Evolutionary conservation across 2,797 vertebrate genomes (phyloP).

Genomic region (Acrossocheilus wenchowensis): DNA sequence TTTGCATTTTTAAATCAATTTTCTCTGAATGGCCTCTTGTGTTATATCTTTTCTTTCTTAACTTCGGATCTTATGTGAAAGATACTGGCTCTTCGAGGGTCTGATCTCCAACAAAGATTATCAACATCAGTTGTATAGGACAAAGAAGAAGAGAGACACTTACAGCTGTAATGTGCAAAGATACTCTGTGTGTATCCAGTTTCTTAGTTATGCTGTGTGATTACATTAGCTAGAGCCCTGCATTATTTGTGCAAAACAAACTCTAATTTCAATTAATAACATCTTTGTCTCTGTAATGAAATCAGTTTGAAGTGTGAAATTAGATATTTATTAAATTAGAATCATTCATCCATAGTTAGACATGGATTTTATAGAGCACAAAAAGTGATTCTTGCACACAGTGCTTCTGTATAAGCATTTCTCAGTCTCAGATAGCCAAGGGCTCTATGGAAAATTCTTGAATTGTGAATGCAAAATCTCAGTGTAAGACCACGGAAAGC

Average conservation of each 20-base stretch:
- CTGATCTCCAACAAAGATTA: conserved; percentile 28
- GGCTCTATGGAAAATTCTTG: not conserved
- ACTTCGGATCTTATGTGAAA: not conserved
- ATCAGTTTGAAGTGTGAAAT: not conserved
- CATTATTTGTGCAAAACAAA: not conserved
- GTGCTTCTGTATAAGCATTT: not conserved
- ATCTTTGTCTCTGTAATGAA: not conserved
- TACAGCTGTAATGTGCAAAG: conserved; percentile 3
- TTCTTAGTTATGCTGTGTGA: not conserved
- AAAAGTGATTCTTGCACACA: not conserved
- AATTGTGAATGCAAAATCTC: not conserved
- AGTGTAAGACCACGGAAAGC: not conserved
- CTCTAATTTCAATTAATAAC: not conserved
- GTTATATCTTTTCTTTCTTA: not conserved
- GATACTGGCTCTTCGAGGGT: conserved; percentile 13
- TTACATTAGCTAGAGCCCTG: not conserved
- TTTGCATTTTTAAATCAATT: conserved; percentile 40
- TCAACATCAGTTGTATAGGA: conserved; percentile 18
- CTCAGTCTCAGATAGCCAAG: not conserved
- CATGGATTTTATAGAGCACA: not conserved
- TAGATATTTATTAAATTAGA: conserved; percentile 1
- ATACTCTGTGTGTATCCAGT: conserved; percentile 18
- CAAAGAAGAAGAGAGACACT: not conserved
- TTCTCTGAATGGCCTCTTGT: conserved; percentile 2
- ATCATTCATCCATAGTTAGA: conserved; percentile 11